Conservation (phyloP, 2,888 invertebrate genomes). For the Drosophila flavopinicola region DNA sequence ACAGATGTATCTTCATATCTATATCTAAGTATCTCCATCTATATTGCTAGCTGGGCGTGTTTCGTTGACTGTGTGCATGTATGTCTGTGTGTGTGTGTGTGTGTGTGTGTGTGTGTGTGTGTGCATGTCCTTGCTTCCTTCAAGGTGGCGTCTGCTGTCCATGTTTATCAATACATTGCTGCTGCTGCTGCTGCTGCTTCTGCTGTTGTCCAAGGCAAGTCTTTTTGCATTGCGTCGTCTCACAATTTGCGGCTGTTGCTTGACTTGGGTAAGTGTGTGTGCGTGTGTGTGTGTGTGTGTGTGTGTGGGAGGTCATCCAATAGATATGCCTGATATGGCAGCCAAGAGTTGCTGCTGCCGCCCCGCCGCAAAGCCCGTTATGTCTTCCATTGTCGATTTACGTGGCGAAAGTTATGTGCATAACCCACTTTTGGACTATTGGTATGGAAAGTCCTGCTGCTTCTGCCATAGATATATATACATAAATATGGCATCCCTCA, state of each 20-base stretch:
- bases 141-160: conserved; percentile 52
- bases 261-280: conserved; percentile 4
- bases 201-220: conserved; percentile 41
- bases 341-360: conserved; percentile 5
- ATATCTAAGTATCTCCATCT: conserved; percentile 4
- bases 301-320: conserved; percentile 21
- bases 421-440: conserved; percentile 35
- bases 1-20: conserved; percentile 7
- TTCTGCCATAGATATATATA: conserved; percentile 16
- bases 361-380: neutral
- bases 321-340: conserved; percentile 17
- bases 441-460: conserved; percentile 13
- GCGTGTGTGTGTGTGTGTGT: neutral
- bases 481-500: conserved; percentile 32
- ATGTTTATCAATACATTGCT: conserved; percentile 72
- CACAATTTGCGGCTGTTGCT: conserved; percentile 65
- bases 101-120: neutral
- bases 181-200: conserved; percentile 46
- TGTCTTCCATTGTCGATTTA: conserved; percentile 37
- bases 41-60: conserved; percentile 2
- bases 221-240: conserved; percentile 58
- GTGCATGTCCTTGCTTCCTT: conserved; percentile 24
- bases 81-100: neutral
- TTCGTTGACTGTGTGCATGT: too few species aligned
- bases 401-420: conserved; percentile 47